Percentiles rank a stretch among this genome's conserved stretches.
Conservation (phyloP, 2,888 invertebrate genomes). For the Boloria selene region DNA sequence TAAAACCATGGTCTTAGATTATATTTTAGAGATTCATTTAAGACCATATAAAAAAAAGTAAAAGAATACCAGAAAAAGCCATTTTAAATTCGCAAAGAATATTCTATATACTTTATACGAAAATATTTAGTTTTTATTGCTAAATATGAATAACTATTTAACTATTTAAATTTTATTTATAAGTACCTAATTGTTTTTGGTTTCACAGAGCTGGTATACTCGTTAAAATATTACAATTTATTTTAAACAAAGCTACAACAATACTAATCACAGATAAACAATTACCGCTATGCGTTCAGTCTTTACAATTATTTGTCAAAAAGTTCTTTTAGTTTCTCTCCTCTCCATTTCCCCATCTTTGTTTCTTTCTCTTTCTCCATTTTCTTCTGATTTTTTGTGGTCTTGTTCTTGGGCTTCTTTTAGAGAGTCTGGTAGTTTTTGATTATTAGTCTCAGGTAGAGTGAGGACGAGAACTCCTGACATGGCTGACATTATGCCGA, state of each 20-base stretch:
- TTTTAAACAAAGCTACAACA: not conserved
- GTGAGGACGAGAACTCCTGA: slow-evolving; percentile 81
- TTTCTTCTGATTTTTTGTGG: slow-evolving; percentile 40
- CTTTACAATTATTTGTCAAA: slow-evolving; percentile 40
- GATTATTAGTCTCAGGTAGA: slow-evolving; percentile 84
- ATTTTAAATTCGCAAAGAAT: too few species aligned
- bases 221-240: not conserved
- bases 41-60: too few species aligned
- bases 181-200: too few species aligned
- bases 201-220: too few species aligned
- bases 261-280: slow-evolving; percentile 2
- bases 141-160: too few species aligned
- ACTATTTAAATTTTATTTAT: too few species aligned
- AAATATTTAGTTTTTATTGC: too few species aligned
- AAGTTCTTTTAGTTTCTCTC: slow-evolving; percentile 49
- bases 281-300: slow-evolving; percentile 28
- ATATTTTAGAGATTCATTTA: too few species aligned
- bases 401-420: slow-evolving; percentile 81
- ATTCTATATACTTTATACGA: too few species aligned
- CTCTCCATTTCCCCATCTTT: slow-evolving; percentile 42
- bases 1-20: too few species aligned
- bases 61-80: too few species aligned
- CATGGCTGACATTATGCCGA: slow-evolving; percentile 79
- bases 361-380: slow-evolving; percentile 21
- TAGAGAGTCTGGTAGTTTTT: slow-evolving; percentile 83